Percentiles rank a stretch among this genome's conserved stretches.
Evolutionary conservation across 2,113 vertebrate species (phyloP).

Genomic region (Aldabrachelys gigantea): DNA sequence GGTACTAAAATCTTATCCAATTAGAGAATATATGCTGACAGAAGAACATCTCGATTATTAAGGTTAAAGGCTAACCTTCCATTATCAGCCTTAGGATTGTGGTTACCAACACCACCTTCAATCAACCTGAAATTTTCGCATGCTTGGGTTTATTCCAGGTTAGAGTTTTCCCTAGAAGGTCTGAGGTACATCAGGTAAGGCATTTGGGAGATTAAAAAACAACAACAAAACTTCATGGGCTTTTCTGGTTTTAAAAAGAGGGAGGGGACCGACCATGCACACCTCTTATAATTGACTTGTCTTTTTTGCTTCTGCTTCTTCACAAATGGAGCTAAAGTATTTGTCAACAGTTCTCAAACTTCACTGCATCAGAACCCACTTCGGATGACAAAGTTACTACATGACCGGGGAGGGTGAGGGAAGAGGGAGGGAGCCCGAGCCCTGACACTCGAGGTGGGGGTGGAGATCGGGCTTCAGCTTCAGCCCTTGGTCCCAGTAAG

Average conservation of each 20-base stretch:
- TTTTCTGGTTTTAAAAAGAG: neutral
- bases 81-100: neutral
- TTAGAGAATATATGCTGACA: neutral
- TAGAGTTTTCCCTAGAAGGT: neutral
- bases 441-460: too few species aligned
- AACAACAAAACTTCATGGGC: neutral
- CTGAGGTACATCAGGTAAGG: neutral
- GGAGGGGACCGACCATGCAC: neutral
- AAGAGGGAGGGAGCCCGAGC: too few species aligned
- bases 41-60: neutral
- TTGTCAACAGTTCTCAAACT: too few species aligned
- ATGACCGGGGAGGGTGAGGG: neutral
- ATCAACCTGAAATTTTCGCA: neutral
- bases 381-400: too few species aligned
- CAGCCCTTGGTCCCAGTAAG: too few species aligned
- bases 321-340: neutral
- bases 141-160: neutral
- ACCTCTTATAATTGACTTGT: neutral
- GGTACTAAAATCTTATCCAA: neutral
- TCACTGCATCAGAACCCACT: too few species aligned
- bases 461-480: too few species aligned
- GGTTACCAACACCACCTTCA: neutral
- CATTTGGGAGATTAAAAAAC: neutral
- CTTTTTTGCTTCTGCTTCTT: neutral
- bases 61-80: neutral